These are phyloP conservation scores for Dynastes hyllus DNA, from an alignment of 2,888 invertebrate species.

Conservation along the genomic window DNA sequence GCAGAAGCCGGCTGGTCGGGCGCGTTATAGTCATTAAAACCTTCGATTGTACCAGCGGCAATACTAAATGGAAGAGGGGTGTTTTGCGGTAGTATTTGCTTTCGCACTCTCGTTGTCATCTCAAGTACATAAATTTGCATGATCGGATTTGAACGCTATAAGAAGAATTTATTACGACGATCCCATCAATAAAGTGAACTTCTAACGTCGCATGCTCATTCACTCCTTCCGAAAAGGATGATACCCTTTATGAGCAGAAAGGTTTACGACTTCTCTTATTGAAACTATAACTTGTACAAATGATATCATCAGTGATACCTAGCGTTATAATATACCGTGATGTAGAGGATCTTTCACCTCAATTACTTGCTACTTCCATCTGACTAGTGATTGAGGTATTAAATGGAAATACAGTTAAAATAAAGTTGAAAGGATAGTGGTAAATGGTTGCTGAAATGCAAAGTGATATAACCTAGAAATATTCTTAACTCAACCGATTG, in stretches of 20 bases:
- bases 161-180: not conserved
- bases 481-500: too few species aligned
- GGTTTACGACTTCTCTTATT: constrained; percentile 6
- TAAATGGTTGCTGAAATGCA: too few species aligned
- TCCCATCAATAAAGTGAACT: not conserved
- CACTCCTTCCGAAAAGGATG: not conserved
- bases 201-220: not conserved
- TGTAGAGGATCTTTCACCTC: not conserved
- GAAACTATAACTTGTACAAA: constrained; percentile 20
- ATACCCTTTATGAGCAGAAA: not conserved
- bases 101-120: constrained; percentile 25
- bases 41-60: not conserved
- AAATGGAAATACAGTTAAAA: not conserved
- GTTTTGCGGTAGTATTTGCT: constrained; percentile 20
- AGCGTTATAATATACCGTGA: not conserved
- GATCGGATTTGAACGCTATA: constrained; percentile 16
- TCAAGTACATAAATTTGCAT: constrained; percentile 32
- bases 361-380: too few species aligned
- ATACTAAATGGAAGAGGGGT: constrained; percentile 4
- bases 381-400: not conserved
- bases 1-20: not conserved
- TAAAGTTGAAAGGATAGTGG: too few species aligned
- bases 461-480: too few species aligned
- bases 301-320: not conserved
- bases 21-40: constrained; percentile 27